Conservation (phyloP, 2,888 invertebrate species). For the Brassicogethes aeneus region DNA sequence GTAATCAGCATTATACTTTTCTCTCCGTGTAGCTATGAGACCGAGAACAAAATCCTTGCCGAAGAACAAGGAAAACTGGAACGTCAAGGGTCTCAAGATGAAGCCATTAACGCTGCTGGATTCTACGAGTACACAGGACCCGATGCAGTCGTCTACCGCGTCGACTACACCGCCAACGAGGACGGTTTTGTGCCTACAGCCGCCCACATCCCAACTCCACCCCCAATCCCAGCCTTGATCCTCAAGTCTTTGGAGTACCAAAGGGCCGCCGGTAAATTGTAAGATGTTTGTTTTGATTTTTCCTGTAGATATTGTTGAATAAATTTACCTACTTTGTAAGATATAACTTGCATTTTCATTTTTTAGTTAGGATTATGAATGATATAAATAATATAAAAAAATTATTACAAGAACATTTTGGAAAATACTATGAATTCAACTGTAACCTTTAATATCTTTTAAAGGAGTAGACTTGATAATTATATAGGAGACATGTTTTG, state of each 20-base stretch:
- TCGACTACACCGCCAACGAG: conserved; percentile 54
- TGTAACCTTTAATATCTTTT: too few relatives aligned
- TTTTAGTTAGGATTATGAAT: too few relatives aligned
- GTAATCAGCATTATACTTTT: too few relatives aligned
- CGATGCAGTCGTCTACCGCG: conserved; percentile 48
- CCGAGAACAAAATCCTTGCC: conserved; percentile 54
- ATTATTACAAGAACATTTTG: too few relatives aligned
- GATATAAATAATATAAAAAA: too few relatives aligned
- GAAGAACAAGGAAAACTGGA: conserved; percentile 48
- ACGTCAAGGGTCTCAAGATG: conserved; percentile 43
- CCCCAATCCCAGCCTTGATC: conserved; percentile 31
- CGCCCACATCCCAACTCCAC: conserved; percentile 42
- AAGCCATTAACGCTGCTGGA: conserved; percentile 53
- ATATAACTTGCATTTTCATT: too few relatives aligned
- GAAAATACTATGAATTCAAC: too few relatives aligned
- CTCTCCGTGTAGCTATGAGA: too few relatives aligned
- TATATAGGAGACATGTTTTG: too few relatives aligned
- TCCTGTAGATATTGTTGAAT: too few relatives aligned
- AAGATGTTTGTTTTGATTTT: conserved; percentile 22
- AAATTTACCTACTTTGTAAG: too few relatives aligned
- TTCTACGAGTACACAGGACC: conserved; percentile 57
- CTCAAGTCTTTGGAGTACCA: conserved; percentile 22
- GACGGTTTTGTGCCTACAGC: conserved; percentile 49
- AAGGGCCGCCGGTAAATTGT: conserved; percentile 16
- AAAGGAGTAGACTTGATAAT: too few relatives aligned